Evolutionary conservation across 2,113 vertebrate species (phyloP).

Genomic region (Petrocephalus microphthalmus): DNA sequence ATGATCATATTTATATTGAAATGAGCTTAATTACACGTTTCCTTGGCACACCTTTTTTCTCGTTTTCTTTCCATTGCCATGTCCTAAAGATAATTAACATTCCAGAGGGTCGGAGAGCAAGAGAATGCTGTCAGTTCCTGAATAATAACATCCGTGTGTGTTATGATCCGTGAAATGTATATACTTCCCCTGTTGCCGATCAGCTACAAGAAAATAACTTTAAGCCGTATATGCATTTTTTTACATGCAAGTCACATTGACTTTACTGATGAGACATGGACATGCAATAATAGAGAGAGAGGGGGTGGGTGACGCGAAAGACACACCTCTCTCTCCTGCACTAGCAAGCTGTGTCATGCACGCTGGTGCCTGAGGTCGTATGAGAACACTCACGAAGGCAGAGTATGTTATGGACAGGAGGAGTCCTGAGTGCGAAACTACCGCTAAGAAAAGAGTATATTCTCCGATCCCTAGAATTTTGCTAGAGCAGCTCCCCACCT

Average conservation of each 20-base stretch:
- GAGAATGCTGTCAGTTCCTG: too few relatives aligned
- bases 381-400: background rate
- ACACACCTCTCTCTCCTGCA: background rate
- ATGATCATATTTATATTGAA: background rate
- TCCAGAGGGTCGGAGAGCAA: background rate
- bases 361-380: too few relatives aligned
- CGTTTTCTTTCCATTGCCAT: conserved; percentile 26
- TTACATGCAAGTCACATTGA: background rate
- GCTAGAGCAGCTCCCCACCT: background rate
- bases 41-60: conserved; percentile 9
- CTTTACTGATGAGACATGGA: background rate
- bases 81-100: conserved; percentile 34
- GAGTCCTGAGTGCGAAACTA: background rate
- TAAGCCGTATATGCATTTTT: background rate
- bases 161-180: background rate
- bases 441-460: background rate
- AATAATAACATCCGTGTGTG: background rate
- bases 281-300: background rate
- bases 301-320: background rate
- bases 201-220: too few relatives aligned
- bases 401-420: background rate
- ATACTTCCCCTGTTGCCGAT: background rate
- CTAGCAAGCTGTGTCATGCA: background rate
- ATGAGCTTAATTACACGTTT: background rate
- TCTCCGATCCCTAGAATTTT: background rate